Evolutionary conservation across 2,888 invertebrate species (phyloP).

Genomic region (Nomada fucata): DNA sequence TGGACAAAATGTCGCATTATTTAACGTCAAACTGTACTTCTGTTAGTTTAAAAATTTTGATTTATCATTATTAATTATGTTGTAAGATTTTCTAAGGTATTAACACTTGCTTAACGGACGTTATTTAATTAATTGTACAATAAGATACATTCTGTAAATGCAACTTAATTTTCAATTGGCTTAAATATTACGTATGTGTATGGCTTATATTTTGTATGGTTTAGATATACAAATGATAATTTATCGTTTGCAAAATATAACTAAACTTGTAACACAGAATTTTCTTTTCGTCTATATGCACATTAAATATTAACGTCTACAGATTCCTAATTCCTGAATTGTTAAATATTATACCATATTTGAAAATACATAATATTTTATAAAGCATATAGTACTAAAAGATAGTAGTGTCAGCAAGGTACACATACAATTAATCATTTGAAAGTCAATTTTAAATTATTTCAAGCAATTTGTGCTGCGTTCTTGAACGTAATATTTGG

Average conservation of each 20-base stretch:
- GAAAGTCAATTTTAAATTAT: neutral
- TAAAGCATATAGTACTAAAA: neutral
- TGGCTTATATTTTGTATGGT: no score
- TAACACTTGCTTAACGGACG: neutral
- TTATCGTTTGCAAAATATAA: neutral
- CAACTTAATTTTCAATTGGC: neutral
- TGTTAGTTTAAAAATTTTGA: neutral
- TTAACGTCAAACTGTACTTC: neutral
- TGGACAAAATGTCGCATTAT: neutral
- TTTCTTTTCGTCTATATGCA: neutral
- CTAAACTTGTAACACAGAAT: neutral
- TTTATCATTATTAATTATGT: neutral
- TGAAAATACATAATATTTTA: neutral
- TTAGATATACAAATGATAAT: neutral
- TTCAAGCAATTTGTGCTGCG: neutral
- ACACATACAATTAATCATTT: neutral
- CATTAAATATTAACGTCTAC: neutral
- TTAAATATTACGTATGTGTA: neutral
- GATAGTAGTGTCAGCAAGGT: neutral
- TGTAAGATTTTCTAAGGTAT: neutral
- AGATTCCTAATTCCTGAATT: neutral
- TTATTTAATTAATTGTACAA: neutral
- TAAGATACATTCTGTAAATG: neutral
- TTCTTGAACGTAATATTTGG: neutral
- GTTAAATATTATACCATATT: constrained; percentile 13